Conservation (phyloP, 2,113 vertebrate species). For the Clupea harengus region DNA sequence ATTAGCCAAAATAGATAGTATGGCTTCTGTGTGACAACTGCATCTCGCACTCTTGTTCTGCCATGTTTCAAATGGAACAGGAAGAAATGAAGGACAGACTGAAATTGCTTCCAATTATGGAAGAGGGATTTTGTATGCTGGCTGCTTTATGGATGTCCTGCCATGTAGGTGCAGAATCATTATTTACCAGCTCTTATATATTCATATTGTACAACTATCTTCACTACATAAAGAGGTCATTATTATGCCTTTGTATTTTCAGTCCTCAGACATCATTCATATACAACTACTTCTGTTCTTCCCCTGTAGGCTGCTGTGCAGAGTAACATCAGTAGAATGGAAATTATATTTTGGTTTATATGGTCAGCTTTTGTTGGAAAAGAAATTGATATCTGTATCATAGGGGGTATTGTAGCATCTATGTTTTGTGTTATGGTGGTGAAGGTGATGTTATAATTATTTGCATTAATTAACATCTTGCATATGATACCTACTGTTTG, state of each 20-base stretch:
- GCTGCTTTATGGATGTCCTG: background rate
- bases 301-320: background rate
- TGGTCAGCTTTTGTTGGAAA: background rate
- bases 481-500: background rate
- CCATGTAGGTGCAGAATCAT: background rate
- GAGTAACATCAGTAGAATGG: background rate
- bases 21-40: slow-evolving; percentile 46
- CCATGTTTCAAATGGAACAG: slow-evolving; percentile 38
- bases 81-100: slow-evolving; percentile 36
- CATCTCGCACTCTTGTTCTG: slow-evolving; percentile 16
- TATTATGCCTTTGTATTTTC: background rate
- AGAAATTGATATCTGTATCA: background rate
- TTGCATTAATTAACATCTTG: background rate
- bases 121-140: background rate
- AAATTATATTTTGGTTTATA: background rate
- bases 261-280: background rate
- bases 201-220: slow-evolving; percentile 10
- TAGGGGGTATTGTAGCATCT: background rate
- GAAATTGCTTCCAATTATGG: slow-evolving; percentile 20
- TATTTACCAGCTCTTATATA: background rate
- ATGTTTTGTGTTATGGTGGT: background rate
- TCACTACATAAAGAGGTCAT: background rate
- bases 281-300: background rate
- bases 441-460: background rate
- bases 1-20: slow-evolving; percentile 69